A percentile compares a stretch with the other conserved stretches of the same genome.
Evolutionary conservation across 2,888 invertebrate genomes (phyloP).

Genomic region (Meliscaeva auricollis): DNA sequence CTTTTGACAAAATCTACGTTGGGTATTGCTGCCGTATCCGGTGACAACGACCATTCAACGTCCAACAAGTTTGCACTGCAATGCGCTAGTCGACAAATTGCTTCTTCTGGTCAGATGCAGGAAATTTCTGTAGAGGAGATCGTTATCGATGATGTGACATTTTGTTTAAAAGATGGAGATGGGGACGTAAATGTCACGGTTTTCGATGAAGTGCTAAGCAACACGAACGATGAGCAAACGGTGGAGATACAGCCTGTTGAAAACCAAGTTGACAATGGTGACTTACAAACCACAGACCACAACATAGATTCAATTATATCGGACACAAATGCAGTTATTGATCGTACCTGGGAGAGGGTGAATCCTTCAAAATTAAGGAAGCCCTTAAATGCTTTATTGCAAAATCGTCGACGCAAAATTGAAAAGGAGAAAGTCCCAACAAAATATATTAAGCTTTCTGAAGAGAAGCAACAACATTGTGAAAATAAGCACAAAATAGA

Average conservation of each 20-base stretch:
- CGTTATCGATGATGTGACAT: not conserved
- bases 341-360: not conserved
- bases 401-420: not conserved
- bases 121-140: not conserved
- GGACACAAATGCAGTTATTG: not conserved
- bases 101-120: not conserved
- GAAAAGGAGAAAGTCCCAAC: too few relatives aligned
- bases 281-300: not conserved
- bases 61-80: not conserved
- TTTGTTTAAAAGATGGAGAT: not conserved
- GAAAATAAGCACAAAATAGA: not conserved
- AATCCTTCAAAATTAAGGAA: not conserved
- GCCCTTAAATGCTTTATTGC: not conserved
- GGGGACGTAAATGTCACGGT: not conserved
- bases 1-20: not conserved
- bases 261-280: not conserved
- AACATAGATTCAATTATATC: not conserved
- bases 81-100: conserved; percentile 1
- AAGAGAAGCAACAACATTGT: not conserved
- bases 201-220: not conserved
- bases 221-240: too few relatives aligned
- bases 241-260: too few relatives aligned
- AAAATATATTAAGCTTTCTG: not conserved
- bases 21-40: not conserved
- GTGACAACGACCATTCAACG: not conserved